phyloP scores from a whole-genome alignment of 2,888 invertebrate species.

The Ctenicera cuprea region DNA sequence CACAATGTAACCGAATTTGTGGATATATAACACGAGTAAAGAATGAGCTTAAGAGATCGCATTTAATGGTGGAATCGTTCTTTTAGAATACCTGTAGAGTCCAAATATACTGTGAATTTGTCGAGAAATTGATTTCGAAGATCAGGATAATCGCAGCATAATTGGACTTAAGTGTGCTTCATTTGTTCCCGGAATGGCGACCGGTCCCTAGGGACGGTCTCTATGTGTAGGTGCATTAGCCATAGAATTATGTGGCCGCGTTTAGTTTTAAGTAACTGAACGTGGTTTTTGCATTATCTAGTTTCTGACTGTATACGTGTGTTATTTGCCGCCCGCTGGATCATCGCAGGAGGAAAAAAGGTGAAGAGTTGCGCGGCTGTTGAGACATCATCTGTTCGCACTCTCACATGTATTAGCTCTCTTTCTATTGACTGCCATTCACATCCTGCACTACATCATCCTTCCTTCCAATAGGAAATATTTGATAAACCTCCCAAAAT shows the following conservation, averaged over 20 bases:
- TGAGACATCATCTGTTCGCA: conserved; percentile 70
- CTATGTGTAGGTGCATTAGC: conserved; percentile 70
- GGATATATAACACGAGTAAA: background rate
- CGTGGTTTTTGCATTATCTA: conserved; percentile 69
- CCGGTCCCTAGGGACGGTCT: conserved; percentile 67
- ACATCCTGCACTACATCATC: conserved; percentile 49
- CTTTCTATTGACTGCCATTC: conserved; percentile 58
- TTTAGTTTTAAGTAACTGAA: conserved; percentile 63
- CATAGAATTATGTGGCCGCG: conserved; percentile 49
- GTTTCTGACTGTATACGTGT: conserved; percentile 72
- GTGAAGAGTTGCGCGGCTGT: conserved; percentile 77
- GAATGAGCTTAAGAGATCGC: conserved; percentile 57
- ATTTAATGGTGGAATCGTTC: conserved; percentile 65
- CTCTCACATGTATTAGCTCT: conserved; percentile 72
- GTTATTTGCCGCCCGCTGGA: conserved; percentile 72
- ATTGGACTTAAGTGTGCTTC: conserved; percentile 71
- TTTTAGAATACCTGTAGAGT: conserved; percentile 68
- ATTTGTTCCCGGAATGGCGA: conserved; percentile 73
- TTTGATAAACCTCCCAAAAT: conserved; percentile 14
- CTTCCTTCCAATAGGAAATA: conserved; percentile 17
- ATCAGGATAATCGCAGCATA: conserved; percentile 59
- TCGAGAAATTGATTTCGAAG: conserved; percentile 2
- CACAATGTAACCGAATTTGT: background rate
- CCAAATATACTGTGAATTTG: conserved; percentile 62
- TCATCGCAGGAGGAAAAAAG: conserved; percentile 78